Conservation (phyloP, 1,140 invertebrate species). For the Eriocheir sinensis region DNA sequence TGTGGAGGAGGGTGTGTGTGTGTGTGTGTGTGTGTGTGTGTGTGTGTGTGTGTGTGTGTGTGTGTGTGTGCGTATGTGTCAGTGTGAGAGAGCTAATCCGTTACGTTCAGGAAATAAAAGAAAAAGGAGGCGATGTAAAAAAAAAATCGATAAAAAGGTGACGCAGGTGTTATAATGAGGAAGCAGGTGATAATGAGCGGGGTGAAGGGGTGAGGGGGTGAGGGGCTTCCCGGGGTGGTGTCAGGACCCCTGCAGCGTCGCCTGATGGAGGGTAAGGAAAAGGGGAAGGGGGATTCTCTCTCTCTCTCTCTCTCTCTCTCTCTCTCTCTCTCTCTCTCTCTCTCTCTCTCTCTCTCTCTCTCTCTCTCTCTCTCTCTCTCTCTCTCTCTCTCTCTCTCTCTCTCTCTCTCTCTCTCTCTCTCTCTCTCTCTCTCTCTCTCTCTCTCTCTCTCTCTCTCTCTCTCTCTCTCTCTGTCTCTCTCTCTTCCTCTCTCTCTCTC, state of each 20-base stretch:
- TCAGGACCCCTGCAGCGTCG: neutral
- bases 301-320: neutral
- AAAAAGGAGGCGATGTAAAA: neutral
- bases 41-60: too few species aligned
- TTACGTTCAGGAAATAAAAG: neutral
- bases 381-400: neutral
- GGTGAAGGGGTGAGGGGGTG: neutral
- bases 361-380: neutral
- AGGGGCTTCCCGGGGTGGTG: neutral
- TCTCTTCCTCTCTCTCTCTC: neutral
- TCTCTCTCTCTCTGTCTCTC: too few species aligned
- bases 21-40: too few species aligned
- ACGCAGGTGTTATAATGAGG: neutral
- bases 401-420: neutral
- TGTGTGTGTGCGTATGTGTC: conserved; percentile 22
- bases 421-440: neutral
- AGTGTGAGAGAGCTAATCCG: neutral
- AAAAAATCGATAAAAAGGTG: neutral
- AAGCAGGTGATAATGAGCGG: neutral
- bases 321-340: neutral
- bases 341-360: neutral
- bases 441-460: neutral
- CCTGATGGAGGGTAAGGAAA: neutral
- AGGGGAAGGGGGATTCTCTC: neutral
- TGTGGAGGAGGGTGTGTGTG: too few species aligned